Conservation (phyloP, 2,888 invertebrate species). For the Hydrotaea cyrtoneurina region DNA sequence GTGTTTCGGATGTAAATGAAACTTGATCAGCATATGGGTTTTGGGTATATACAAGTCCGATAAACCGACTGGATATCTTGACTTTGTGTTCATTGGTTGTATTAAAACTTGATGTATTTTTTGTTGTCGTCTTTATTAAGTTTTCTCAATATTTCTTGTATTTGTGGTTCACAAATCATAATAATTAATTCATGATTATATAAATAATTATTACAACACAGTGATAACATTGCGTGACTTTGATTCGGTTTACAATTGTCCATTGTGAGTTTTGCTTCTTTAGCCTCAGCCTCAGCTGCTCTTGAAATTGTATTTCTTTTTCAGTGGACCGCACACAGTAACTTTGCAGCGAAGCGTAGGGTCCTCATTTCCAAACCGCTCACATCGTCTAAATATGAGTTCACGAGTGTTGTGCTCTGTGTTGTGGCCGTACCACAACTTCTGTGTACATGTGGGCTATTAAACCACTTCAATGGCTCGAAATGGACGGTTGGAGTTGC, state of each 20-base stretch:
- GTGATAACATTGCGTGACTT: background rate
- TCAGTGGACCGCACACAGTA: background rate
- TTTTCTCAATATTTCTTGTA: too few species aligned
- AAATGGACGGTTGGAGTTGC: conserved; percentile 20
- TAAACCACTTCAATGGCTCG: conserved; percentile 35
- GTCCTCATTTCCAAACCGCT: background rate
- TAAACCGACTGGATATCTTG: too few species aligned
- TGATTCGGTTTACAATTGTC: too few species aligned
- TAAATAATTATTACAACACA: background rate
- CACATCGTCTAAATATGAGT: background rate
- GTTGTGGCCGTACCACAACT: background rate
- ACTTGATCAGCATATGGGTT: too few species aligned
- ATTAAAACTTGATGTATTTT: too few species aligned
- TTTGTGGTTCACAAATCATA: too few species aligned
- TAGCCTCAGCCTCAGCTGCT: background rate
- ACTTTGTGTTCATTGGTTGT: too few species aligned
- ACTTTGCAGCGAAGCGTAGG: background rate
- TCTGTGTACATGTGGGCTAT: background rate
- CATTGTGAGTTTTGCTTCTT: background rate
- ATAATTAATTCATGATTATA: too few species aligned
- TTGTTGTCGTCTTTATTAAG: too few species aligned
- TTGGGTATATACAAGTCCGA: too few species aligned
- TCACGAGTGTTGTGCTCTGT: background rate
- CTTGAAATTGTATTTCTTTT: background rate
- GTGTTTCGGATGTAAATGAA: too few species aligned